A percentile compares a stretch with the other conserved stretches of the same genome.
phyloP scores from a whole-genome alignment of 2,797 vertebrate species.

The Heterohyrax brucei region DNA sequence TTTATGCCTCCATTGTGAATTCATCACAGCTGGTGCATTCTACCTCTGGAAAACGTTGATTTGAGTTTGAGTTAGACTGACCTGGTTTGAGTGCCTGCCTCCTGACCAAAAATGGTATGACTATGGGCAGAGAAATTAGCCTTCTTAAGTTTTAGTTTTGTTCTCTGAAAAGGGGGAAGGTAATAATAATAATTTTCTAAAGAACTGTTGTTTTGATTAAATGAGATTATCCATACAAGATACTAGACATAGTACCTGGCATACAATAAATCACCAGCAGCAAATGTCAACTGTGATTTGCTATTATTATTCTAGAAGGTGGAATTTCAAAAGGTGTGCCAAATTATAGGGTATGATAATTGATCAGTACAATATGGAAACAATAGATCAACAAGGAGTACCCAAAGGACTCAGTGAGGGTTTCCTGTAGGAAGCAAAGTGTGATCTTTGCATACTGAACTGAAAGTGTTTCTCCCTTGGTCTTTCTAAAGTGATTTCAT shows the following conservation, averaged over 20 bases:
- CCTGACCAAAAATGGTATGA: background rate
- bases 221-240: background rate
- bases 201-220: constrained; percentile 12
- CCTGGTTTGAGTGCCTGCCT: background rate
- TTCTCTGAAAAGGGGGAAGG: background rate
- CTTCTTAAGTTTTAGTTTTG: background rate
- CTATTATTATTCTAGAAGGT: constrained; percentile 12
- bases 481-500: background rate
- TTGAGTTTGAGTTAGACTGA: background rate
- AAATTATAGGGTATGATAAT: background rate
- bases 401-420: background rate
- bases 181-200: background rate
- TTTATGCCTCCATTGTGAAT: background rate
- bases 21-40: background rate
- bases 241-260: background rate
- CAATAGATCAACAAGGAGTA: background rate
- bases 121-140: background rate
- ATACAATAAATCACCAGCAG: background rate
- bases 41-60: background rate
- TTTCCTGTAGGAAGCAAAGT: constrained; percentile 17
- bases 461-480: background rate
- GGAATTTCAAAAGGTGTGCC: background rate
- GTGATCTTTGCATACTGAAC: background rate
- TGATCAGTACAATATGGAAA: background rate
- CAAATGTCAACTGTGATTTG: background rate